Evolutionary conservation across 2,888 invertebrate genomes (phyloP).

Genomic region (Stenoptilia bipunctidactyla): DNA sequence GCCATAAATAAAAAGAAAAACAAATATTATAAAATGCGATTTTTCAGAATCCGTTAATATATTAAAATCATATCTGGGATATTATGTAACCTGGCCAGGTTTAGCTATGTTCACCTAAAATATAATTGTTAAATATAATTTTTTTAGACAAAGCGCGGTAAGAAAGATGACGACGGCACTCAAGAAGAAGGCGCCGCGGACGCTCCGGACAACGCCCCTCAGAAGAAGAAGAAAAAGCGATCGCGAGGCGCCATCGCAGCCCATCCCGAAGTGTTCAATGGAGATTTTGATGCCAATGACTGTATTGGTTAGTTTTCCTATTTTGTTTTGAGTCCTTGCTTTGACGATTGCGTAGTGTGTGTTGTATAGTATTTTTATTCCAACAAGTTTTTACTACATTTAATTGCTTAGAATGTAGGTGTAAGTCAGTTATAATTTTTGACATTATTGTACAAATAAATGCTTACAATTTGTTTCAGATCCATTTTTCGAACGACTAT

Average conservation of each 20-base stretch:
- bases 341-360: too few species aligned
- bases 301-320: slow-evolving; percentile 47
- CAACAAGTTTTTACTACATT: not conserved
- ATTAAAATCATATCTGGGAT: too few species aligned
- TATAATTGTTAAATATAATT: too few species aligned
- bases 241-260: slow-evolving; percentile 45
- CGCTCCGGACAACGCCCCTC: slow-evolving; percentile 26
- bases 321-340: too few species aligned
- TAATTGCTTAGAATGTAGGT: too few species aligned
- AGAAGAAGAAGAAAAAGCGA: slow-evolving; percentile 53
- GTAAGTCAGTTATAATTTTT: slow-evolving; percentile 4
- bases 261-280: slow-evolving; percentile 51
- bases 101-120: too few species aligned
- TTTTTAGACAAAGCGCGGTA: slow-evolving; percentile 52
- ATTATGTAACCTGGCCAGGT: too few species aligned
- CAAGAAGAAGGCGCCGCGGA: slow-evolving; percentile 44
- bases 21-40: too few species aligned
- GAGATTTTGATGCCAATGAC: slow-evolving; percentile 54
- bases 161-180: slow-evolving; percentile 46
- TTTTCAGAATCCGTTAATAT: too few species aligned
- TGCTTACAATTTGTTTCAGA: too few species aligned
- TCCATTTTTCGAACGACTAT: slow-evolving; percentile 73
- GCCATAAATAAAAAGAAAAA: too few species aligned
- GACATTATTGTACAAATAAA: too few species aligned
- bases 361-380: not conserved